Evolutionary conservation across 2,888 invertebrate species (phyloP).

Genomic region (Ophioninae sp.): DNA sequence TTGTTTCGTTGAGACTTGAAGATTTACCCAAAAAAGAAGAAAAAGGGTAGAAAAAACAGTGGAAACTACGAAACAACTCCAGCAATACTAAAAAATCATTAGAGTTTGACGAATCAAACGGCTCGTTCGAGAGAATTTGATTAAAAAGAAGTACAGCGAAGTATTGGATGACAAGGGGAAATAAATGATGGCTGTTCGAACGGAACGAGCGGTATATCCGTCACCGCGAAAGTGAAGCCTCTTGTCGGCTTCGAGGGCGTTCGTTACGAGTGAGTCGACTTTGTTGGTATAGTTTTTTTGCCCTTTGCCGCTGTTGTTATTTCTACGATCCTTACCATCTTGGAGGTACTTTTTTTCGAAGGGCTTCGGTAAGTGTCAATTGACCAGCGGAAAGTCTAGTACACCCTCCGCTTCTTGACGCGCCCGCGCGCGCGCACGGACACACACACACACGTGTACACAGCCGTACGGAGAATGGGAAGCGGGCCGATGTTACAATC

Average conservation of each 20-base stretch:
- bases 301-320: slow-evolving; percentile 33
- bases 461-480: slow-evolving; percentile 12
- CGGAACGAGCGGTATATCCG: not conserved
- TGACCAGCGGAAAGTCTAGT: slow-evolving; percentile 50
- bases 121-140: too few relatives aligned
- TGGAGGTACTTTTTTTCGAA: slow-evolving; percentile 14
- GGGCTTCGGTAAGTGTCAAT: slow-evolving; percentile 60
- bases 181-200: not conserved
- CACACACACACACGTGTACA: slow-evolving; percentile 4
- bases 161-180: too few relatives aligned
- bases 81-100: too few relatives aligned
- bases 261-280: not conserved
- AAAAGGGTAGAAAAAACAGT: too few relatives aligned
- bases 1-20: too few relatives aligned
- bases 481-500: slow-evolving; percentile 53
- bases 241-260: not conserved
- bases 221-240: not conserved
- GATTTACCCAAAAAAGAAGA: too few relatives aligned
- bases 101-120: too few relatives aligned
- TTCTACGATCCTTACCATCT: slow-evolving; percentile 30
- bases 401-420: not conserved
- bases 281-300: slow-evolving; percentile 20
- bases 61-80: too few relatives aligned
- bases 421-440: not conserved
- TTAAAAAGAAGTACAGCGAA: too few relatives aligned